Base-by-base conservation (phyloP, 2,797 vertebrate genomes). In the Acanthiza pusilla region DNA sequence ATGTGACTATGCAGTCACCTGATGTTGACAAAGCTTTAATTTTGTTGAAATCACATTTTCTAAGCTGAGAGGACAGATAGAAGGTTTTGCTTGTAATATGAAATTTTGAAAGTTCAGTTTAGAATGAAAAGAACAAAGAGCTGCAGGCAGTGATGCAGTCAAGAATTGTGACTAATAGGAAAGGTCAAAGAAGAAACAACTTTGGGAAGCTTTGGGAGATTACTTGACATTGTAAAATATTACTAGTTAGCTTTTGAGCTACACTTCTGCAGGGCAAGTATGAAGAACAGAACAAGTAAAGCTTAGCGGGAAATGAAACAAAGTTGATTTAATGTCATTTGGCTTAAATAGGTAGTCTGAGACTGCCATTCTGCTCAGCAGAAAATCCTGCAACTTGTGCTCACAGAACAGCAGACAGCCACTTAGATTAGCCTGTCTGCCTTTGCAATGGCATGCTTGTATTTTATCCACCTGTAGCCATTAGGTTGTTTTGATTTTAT, bases 251-350 rank as follows among this genome's bases (percentile, higher is more conserved):
- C 26, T 88, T 73, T 76, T 70, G 43, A 83, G n/a, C 40, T 66
- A 21, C 4, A 48, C 8, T 8, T 63, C 40, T 40, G 7, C 29
- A 72, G 22, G 18, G 11, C 13, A 75, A 67, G 15, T 14, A 36
- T 32, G 47, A 89, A 61, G 66, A 90, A 72, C 16, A 85, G 32
- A 83, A 51, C 3, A 68, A 15, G 7, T 19, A 61, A 79, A 65
- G 9, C 11, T 65, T 30, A 72, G 20, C 0, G 1, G 7, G 9
- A 55, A 60, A 16, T 2, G 1, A 47, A 30, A 5, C 7, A 65
- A 80, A 71, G 3, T 13, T 90, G 20, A 34, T 57, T 88, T 50
- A 53, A 58, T 26, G 7, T 13, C 9, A 5, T 32, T 78, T 8
- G 13, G 4, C 20, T 65, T 53, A 34, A 60, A 34, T 17, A 21